A percentile compares a stretch with the other conserved stretches of the same genome.
Conservation (phyloP, 1,140 invertebrate species). For the Luehdorfia chinensis region DNA sequence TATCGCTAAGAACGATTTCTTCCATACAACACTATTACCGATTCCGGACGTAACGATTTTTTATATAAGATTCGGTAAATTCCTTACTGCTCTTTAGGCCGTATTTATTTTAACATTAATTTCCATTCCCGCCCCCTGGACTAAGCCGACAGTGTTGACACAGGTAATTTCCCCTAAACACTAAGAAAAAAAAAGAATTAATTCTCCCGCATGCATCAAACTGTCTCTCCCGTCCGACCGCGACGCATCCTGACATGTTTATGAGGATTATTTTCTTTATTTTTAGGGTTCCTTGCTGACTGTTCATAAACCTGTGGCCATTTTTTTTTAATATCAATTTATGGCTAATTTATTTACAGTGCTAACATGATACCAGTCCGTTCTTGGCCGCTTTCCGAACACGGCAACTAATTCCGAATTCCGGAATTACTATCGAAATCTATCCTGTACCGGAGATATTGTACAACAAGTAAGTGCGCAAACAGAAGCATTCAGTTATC, state of each 20-base stretch:
- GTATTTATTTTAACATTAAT: too few species aligned
- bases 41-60: too few species aligned
- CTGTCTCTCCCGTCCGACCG: conserved; percentile 22
- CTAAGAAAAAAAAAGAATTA: conserved; percentile 39
- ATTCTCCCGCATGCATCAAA: conserved; percentile 41
- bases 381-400: too few species aligned
- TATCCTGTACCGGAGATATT: too few species aligned
- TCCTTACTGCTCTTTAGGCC: too few species aligned
- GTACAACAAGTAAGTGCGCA: too few species aligned
- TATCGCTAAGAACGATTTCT: too few species aligned
- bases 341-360: neutral
- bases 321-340: neutral
- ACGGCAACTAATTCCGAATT: too few species aligned
- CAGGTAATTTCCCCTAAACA: conserved; percentile 39
- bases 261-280: conserved; percentile 39
- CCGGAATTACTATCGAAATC: too few species aligned
- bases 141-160: conserved; percentile 19
- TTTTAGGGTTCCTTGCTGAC: conserved; percentile 24
- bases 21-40: too few species aligned
- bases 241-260: conserved; percentile 41
- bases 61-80: too few species aligned
- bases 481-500: too few species aligned
- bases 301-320: conserved; percentile 20
- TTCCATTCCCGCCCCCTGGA: neutral
- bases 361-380: conserved; percentile 3